A percentile compares a stretch with the other conserved stretches of the same genome.
Evolutionary conservation across 2,888 invertebrate species (phyloP).

Genomic region (Calameuta pallipes): DNA sequence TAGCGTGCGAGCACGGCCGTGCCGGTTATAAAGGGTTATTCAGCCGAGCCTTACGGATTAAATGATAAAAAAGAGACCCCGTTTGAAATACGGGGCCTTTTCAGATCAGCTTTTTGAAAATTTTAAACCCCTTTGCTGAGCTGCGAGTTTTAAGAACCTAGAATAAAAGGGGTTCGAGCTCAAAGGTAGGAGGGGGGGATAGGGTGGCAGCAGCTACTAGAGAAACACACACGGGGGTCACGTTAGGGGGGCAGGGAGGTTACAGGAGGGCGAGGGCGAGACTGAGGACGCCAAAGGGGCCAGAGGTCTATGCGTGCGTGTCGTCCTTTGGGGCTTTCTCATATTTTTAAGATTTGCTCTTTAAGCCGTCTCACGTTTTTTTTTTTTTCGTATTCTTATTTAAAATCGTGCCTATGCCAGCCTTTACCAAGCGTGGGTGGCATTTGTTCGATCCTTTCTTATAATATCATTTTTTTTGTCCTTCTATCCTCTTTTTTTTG

Average conservation of each 20-base stretch:
- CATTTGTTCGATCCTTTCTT: conserved; percentile 13
- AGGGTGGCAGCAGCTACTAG: not conserved
- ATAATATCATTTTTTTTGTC: conserved; percentile 9
- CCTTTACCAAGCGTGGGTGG: conserved; percentile 27
- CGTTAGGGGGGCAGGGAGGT: not conserved
- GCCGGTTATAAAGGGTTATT: conserved; percentile 59
- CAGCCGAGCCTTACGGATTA: conserved; percentile 61
- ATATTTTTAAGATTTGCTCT: conserved; percentile 65
- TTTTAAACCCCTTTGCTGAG: conserved; percentile 53
- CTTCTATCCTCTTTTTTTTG: conserved; percentile 3
- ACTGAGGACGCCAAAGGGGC: conserved; percentile 16
- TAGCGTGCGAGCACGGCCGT: conserved; percentile 15
- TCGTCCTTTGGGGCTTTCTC: conserved; percentile 52
- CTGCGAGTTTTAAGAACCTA: conserved; percentile 58
- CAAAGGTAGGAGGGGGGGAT: conserved; percentile 37
- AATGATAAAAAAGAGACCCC: conserved; percentile 61
- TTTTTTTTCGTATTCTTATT: conserved; percentile 30
- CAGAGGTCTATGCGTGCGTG: conserved; percentile 26
- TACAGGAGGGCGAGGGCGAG: conserved; percentile 1
- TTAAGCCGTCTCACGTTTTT: conserved; percentile 61
- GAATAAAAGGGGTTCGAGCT: conserved; percentile 61
- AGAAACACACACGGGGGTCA: not conserved
- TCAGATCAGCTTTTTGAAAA: conserved; percentile 64
- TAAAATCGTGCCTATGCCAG: conserved; percentile 12
- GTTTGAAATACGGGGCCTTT: conserved; percentile 60